These are phyloP conservation scores for Lasioglossum morio DNA, from an alignment of 2,888 invertebrate species.

Conservation along the genomic window DNA sequence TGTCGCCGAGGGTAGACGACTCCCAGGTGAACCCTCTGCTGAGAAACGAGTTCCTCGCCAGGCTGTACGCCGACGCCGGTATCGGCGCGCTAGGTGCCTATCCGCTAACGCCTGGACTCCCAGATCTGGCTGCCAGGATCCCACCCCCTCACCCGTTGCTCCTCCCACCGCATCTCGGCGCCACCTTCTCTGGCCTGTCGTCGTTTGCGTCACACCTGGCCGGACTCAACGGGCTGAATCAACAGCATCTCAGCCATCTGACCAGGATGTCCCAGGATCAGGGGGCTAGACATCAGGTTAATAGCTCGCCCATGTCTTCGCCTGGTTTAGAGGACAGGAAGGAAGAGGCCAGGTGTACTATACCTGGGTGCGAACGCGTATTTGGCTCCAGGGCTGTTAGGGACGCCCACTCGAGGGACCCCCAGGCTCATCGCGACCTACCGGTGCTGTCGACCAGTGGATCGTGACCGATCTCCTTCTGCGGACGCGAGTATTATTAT, in stretches of 20 bases:
- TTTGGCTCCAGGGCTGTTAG: constrained; percentile 92
- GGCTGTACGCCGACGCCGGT: constrained; percentile 90
- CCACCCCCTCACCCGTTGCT: constrained; percentile 87
- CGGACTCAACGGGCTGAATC: constrained; percentile 84
- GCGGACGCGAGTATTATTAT: constrained; percentile 70
- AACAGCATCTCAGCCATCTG: constrained; percentile 81
- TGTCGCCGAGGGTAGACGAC: constrained; percentile 86
- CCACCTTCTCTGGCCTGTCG: constrained; percentile 86
- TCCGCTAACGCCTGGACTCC: constrained; percentile 84
- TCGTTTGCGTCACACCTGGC: constrained; percentile 83
- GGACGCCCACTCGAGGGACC: constrained; percentile 88
- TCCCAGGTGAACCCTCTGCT: constrained; percentile 86
- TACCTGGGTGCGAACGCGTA: constrained; percentile 91
- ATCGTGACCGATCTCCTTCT: constrained; percentile 82
- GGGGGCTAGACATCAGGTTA: constrained; percentile 72
- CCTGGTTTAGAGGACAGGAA: constrained; percentile 73
- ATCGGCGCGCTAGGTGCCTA: constrained; percentile 82
- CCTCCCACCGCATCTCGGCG: constrained; percentile 87
- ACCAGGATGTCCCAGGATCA: constrained; percentile 77
- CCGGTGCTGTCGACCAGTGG: constrained; percentile 77
- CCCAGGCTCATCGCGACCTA: constrained; percentile 81
- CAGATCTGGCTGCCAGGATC: constrained; percentile 81
- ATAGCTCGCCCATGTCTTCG: constrained; percentile 74
- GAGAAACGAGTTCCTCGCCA: constrained; percentile 92
- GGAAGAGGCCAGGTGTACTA: constrained; percentile 91